Conservation (phyloP, 2,797 vertebrate genomes). For the Sebastes hopkinsi region DNA sequence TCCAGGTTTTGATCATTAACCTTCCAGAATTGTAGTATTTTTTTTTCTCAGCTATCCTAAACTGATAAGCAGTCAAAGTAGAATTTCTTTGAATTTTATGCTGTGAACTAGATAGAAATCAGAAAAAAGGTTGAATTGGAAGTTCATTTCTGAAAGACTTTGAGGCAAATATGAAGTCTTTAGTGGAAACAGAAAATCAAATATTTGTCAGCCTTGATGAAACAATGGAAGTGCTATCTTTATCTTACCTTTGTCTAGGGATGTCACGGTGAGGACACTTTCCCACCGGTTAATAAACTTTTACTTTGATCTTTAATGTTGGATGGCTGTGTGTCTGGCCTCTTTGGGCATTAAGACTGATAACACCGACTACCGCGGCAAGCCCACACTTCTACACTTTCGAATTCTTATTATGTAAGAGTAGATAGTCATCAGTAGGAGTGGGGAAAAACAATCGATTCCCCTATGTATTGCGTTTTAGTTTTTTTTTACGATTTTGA, state of each 20-base stretch:
- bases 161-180: background rate
- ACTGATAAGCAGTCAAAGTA: background rate
- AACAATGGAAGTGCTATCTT: background rate
- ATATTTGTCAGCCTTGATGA: background rate
- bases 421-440: too few species aligned
- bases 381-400: too few species aligned
- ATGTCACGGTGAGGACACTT: too few species aligned
- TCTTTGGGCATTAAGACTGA: too few species aligned
- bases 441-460: too few species aligned
- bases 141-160: conserved; percentile 1
- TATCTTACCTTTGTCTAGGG: background rate
- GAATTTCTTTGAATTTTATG: background rate
- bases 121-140: background rate
- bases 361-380: too few species aligned
- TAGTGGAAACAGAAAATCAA: background rate
- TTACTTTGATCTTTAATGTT: too few species aligned
- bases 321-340: too few species aligned
- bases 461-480: too few species aligned
- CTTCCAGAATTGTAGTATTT: background rate
- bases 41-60: background rate
- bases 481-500: too few species aligned
- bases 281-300: too few species aligned
- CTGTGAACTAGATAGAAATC: background rate
- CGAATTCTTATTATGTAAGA: background rate
- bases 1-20: background rate